Evolutionary conservation across 2,797 vertebrate species (phyloP).

Genomic region (Decapterus maruadsi): DNA sequence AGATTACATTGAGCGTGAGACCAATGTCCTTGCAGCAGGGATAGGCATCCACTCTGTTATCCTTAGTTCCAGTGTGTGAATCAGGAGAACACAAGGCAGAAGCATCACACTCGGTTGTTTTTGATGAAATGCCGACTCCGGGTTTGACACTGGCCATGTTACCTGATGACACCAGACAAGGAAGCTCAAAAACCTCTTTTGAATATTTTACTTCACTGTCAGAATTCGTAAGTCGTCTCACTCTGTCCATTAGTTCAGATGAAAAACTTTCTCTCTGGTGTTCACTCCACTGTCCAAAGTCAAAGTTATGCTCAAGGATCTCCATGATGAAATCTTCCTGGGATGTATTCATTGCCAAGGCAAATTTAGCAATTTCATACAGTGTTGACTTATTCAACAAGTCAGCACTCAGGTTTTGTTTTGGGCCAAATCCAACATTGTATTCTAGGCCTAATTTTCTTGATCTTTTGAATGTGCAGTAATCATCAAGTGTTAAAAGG

Average conservation of each 20-base stretch:
- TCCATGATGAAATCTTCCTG: constrained; percentile 49
- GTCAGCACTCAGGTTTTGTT: constrained; percentile 32
- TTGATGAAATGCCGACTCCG: too few relatives aligned
- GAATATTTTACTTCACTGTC: not conserved
- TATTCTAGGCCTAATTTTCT: constrained; percentile 5
- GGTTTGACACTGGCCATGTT: too few relatives aligned
- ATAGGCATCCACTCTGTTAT: not conserved
- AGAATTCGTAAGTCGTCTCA: constrained; percentile 7
- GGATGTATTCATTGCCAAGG: not conserved
- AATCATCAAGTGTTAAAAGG: not conserved
- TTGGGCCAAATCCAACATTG: constrained; percentile 42
- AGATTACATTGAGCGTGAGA: constrained; percentile 23
- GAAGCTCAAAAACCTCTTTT: too few relatives aligned
- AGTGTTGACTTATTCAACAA: not conserved
- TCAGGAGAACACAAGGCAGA: not conserved
- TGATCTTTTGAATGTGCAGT: fast-evolving
- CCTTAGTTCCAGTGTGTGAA: not conserved
- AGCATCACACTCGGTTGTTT: not conserved
- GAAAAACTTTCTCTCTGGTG: constrained; percentile 7
- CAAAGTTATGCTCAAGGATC: constrained; percentile 55
- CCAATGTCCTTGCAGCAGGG: constrained; percentile 29
- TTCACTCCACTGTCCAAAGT: constrained; percentile 15
- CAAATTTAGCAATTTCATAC: constrained; percentile 39
- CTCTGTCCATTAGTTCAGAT: constrained; percentile 25
- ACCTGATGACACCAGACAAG: too few relatives aligned